phyloP scores from a whole-genome alignment of 2,888 invertebrate genomes.

The Pyrgus malvae region DNA sequence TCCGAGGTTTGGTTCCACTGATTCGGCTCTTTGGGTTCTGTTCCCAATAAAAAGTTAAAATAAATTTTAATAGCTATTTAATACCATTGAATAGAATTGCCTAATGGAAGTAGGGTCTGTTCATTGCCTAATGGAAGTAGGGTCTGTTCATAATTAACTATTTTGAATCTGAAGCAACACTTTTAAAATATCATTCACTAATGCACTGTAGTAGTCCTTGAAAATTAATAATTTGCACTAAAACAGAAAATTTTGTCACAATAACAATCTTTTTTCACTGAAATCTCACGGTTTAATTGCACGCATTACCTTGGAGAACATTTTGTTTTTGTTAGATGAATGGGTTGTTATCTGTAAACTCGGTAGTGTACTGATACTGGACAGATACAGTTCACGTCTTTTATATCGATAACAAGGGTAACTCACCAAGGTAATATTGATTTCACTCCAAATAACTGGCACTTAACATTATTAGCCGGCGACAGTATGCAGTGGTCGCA shows the following conservation, averaged over 20 bases:
- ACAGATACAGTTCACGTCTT: conserved; percentile 55
- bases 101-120: too few relatives aligned
- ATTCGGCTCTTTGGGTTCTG: too few relatives aligned
- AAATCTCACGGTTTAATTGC: conserved; percentile 8
- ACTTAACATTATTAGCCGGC: conserved; percentile 24
- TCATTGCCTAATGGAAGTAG: too few relatives aligned
- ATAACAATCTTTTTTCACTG: background rate
- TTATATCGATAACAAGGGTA: conserved; percentile 66
- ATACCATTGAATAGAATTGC: too few relatives aligned
- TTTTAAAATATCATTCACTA: too few relatives aligned
- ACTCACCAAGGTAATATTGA: conserved; percentile 66
- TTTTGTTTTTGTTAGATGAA: conserved; percentile 40
- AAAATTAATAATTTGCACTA: too few relatives aligned
- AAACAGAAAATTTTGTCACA: conserved; percentile 6
- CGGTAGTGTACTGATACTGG: conserved; percentile 61
- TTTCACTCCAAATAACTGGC: conserved; percentile 54
- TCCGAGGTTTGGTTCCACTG: too few relatives aligned
- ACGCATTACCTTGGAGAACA: conserved; percentile 64
- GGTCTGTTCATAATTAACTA: too few relatives aligned
- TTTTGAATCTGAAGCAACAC: background rate
- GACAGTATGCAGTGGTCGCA: conserved; percentile 41
- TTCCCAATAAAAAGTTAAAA: too few relatives aligned
- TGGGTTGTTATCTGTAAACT: conserved; percentile 42
- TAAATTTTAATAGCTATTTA: too few relatives aligned
- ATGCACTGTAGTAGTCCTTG: too few relatives aligned